Base-by-base conservation (phyloP, 2,888 invertebrate genomes). In the Helleia helle region DNA sequence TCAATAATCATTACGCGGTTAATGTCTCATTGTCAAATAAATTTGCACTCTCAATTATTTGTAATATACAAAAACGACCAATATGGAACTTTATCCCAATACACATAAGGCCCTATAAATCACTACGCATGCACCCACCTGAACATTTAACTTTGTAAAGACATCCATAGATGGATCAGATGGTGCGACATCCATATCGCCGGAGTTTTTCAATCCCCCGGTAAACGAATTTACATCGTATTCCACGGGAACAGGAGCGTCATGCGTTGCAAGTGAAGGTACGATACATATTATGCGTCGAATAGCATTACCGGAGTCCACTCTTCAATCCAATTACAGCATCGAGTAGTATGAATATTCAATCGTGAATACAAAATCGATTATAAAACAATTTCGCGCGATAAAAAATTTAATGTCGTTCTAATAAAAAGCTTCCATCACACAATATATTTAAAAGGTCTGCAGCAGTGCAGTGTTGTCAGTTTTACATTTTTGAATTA, bases 281-380 rank as follows among this genome's bases (percentile, higher is more conserved):
- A 38, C 50, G 45, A 27, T 48, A 55, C 48, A 50, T 53, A 54
- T 54, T 55, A 45, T 49, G 53, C 55, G 52, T 56, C 54, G 52
- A 46, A 57, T 56, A 54, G 58, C 56, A 55, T 59, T 59, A 57
- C 49, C 46, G 45, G 44, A 42, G 62, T 59, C 67, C 62, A 62
- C 59, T 66, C 64, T 62, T 58, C 60, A 59, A 59, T 71, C 68
- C 71, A 75, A 75, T 77, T 75, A 74, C 65, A 55, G 59, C 59
- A 52, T 64, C 61, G 66, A 72, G 67, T 63, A 62, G 62, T 62
- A 68, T 72, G 73, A 75, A 75, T 74, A 75, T 75, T 73, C 70
- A 69, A 59, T 63, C 65, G 66, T 56, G 65, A 64, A 67, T 62
- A 59, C 65, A 54, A 60, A 73, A 62, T 68, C 65, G 68, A 71